Percentiles rank a stretch among this genome's conserved stretches.
phyloP scores from a whole-genome alignment of 2,888 invertebrate species.

The Andrena camellia region DNA sequence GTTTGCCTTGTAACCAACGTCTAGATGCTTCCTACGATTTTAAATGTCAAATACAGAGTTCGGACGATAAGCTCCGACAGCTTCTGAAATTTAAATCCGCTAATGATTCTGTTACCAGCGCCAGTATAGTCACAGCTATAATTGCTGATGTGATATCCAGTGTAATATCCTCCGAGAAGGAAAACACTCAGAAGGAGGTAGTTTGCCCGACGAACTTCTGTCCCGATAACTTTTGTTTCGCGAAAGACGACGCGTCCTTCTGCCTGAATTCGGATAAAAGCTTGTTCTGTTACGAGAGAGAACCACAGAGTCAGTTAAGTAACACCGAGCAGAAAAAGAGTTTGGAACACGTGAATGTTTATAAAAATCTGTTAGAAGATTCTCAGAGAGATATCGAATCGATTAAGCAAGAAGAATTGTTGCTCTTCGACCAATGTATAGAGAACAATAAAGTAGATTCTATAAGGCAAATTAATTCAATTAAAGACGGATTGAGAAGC shows the following conservation, averaged over 20 bases:
- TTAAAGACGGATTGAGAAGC: slow-evolving; percentile 4
- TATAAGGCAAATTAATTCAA: neutral
- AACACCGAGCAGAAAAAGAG: slow-evolving; percentile 13
- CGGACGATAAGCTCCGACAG: slow-evolving; percentile 78
- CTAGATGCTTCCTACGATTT: slow-evolving; percentile 79
- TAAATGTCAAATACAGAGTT: slow-evolving; percentile 78
- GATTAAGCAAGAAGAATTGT: slow-evolving; percentile 31
- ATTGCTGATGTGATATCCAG: slow-evolving; percentile 58
- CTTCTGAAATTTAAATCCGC: slow-evolving; percentile 60
- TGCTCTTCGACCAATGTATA: neutral
- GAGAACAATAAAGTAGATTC: slow-evolving; percentile 14
- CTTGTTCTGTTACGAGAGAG: slow-evolving; percentile 45
- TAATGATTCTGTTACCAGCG: slow-evolving; percentile 24
- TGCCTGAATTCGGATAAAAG: slow-evolving; percentile 42
- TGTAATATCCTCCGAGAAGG: slow-evolving; percentile 52
- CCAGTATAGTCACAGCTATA: slow-evolving; percentile 58
- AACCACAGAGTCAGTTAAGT: slow-evolving; percentile 37
- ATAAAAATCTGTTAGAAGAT: slow-evolving; percentile 35
- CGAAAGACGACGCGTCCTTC: slow-evolving; percentile 36
- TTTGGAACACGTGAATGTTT: slow-evolving; percentile 28
- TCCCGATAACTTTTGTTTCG: slow-evolving; percentile 42
- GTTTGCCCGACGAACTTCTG: slow-evolving; percentile 35
- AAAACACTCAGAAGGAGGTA: slow-evolving; percentile 30
- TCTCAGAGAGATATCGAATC: slow-evolving; percentile 15
- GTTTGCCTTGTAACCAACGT: slow-evolving; percentile 76